These are phyloP conservation scores for Musca domestica DNA, from an alignment of 1,140 invertebrate species.

Conservation along the genomic window DNA sequence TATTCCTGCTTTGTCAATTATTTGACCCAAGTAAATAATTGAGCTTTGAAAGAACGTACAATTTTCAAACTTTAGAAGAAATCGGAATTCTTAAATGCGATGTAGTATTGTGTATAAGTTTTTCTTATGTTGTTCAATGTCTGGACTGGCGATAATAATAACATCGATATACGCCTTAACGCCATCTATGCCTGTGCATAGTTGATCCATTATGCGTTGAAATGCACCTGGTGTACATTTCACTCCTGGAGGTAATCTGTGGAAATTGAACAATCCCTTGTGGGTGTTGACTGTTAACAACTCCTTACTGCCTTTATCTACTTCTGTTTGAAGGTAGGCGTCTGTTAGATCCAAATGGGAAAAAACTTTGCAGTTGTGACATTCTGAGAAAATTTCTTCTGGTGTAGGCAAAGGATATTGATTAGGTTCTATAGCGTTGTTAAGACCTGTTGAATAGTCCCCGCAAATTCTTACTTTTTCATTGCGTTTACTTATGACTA, in stretches of 20 bases:
- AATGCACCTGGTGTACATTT: neutral
- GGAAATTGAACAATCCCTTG: neutral
- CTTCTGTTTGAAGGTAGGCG: neutral
- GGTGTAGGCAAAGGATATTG: constrained; percentile 22
- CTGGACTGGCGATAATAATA: neutral
- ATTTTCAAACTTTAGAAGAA: neutral
- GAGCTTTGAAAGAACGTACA: neutral
- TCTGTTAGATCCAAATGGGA: neutral
- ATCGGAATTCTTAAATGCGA: neutral
- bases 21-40: neutral
- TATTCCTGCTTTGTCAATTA: neutral
- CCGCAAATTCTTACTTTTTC: constrained; percentile 25
- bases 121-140: neutral
- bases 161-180: neutral
- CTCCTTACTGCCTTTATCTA: neutral
- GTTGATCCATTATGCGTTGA: neutral
- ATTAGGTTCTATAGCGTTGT: constrained; percentile 21
- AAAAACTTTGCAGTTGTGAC: neutral
- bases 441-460: constrained; percentile 29
- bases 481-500: too few species aligned
- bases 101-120: neutral
- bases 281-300: neutral
- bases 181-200: neutral
- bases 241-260: neutral
- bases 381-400: neutral